Evolutionary conservation across 2,888 invertebrate species (phyloP).

Genomic region (Agriopis aurantiaria): DNA sequence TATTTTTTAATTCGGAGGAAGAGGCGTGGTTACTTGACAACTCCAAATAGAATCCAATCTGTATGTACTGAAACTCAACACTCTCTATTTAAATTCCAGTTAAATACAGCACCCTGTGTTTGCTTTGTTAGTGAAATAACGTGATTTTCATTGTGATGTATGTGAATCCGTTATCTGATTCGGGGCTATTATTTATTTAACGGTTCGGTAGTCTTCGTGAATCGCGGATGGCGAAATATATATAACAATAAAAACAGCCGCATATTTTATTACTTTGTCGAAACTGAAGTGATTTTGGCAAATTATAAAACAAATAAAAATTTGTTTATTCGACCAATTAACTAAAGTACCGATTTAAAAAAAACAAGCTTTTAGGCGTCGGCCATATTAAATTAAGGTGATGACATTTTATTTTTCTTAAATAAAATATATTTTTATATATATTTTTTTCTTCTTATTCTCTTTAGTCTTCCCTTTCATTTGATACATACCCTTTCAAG

Average conservation of each 20-base stretch:
- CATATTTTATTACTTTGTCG: conserved; percentile 6
- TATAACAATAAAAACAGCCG: conserved; percentile 20
- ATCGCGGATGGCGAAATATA: conserved; percentile 22
- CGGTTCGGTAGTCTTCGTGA: conserved; percentile 27
- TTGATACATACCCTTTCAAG: no score
- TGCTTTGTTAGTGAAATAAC: conserved; percentile 38
- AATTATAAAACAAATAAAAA: neutral
- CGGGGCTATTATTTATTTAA: conserved; percentile 37
- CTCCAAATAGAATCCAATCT: conserved; percentile 69
- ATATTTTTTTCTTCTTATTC: no score
- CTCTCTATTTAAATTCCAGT: conserved; percentile 52
- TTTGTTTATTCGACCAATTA: no score
- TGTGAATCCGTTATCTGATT: conserved; percentile 38
- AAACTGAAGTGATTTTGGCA: neutral
- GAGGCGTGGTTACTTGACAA: conserved; percentile 78
- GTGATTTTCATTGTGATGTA: conserved; percentile 37
- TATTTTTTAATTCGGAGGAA: conserved; percentile 67
- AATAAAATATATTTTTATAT: no score
- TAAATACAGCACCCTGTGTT: conserved; percentile 34
- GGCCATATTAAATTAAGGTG: no score
- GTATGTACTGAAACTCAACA: conserved; percentile 70
- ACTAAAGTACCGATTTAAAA: no score
- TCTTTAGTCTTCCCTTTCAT: no score
- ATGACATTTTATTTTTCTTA: no score
- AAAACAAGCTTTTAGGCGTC: no score